These are phyloP conservation scores for Drosophila simulans DNA, from an alignment of 1,140 invertebrate genomes.

Conservation along the genomic window DNA sequence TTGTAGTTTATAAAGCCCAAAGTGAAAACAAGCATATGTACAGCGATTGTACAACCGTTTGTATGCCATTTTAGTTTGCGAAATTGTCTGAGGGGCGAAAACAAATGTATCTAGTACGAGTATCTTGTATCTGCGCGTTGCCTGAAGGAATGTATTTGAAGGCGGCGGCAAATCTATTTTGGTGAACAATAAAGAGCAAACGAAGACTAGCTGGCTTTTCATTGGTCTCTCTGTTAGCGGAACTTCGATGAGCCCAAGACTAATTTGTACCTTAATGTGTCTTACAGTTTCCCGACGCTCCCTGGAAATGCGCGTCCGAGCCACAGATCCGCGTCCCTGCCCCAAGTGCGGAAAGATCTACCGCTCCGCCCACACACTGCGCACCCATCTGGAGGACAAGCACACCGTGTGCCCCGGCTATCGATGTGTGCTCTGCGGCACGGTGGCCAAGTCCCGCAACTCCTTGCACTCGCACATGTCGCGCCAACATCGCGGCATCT, in stretches of 20 bases:
- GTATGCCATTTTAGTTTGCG: slow-evolving; percentile 69
- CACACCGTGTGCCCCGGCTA: slow-evolving; percentile 96
- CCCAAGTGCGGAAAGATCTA: slow-evolving; percentile 97
- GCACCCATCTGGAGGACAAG: slow-evolving; percentile 96
- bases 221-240: slow-evolving; percentile 1
- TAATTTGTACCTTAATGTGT: slow-evolving; percentile 1
- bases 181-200: slow-evolving; percentile 79
- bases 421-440: slow-evolving; percentile 94
- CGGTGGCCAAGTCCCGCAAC: slow-evolving; percentile 95
- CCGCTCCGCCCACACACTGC: slow-evolving; percentile 93
- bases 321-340: slow-evolving; percentile 95
- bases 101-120: slow-evolving; percentile 34
- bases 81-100: slow-evolving; percentile 59
- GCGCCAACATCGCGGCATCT: slow-evolving; percentile 95
- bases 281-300: slow-evolving; percentile 89
- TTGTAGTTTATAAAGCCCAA: slow-evolving; percentile 63
- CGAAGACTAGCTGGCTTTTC: slow-evolving; percentile 52
- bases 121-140: slow-evolving; percentile 67
- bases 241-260: neutral
- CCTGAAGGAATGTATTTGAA: slow-evolving; percentile 36
- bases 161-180: slow-evolving; percentile 75
- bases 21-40: slow-evolving; percentile 19
- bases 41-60: slow-evolving; percentile 41
- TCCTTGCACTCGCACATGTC: slow-evolving; percentile 97
- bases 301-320: slow-evolving; percentile 93